A percentile compares a stretch with the other conserved stretches of the same genome.
phyloP scores from a whole-genome alignment of 2,888 invertebrate genomes.

The Blera fallax region DNA sequence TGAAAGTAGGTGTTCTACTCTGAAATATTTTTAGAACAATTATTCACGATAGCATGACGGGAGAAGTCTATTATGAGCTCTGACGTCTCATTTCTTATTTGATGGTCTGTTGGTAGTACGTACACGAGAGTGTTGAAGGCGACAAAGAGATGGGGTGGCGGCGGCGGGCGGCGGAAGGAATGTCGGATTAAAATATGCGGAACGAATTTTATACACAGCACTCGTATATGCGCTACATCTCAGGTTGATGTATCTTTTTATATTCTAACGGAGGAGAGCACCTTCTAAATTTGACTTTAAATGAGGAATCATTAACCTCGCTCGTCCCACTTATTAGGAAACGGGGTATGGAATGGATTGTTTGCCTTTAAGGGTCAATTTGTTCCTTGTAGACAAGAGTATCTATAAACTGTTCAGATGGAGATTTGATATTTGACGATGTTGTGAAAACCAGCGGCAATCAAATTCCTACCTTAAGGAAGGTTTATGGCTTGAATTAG shows the following conservation, averaged over 20 bases:
- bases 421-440: no score
- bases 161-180: background rate
- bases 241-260: background rate
- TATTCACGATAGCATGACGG: slow-evolving; percentile 54
- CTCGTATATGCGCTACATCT: background rate
- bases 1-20: slow-evolving; percentile 57
- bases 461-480: no score
- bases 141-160: background rate
- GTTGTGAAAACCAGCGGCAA: no score
- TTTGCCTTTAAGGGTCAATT: no score
- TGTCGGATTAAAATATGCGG: background rate
- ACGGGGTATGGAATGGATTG: no score
- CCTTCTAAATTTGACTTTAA: background rate
- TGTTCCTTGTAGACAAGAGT: no score
- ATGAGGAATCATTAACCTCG: no score
- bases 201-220: background rate
- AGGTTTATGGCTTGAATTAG: no score
- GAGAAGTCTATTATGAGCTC: slow-evolving; percentile 14
- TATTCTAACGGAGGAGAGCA: background rate
- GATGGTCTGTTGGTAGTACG: background rate
- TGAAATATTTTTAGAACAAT: slow-evolving; percentile 66
- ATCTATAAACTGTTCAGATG: no score
- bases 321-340: no score
- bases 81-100: slow-evolving; percentile 13
- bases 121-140: background rate